A percentile compares a stretch with the other conserved stretches of the same genome.
Conservation (phyloP, 2,797 vertebrate genomes). For the Enteromius trimaculatus region DNA sequence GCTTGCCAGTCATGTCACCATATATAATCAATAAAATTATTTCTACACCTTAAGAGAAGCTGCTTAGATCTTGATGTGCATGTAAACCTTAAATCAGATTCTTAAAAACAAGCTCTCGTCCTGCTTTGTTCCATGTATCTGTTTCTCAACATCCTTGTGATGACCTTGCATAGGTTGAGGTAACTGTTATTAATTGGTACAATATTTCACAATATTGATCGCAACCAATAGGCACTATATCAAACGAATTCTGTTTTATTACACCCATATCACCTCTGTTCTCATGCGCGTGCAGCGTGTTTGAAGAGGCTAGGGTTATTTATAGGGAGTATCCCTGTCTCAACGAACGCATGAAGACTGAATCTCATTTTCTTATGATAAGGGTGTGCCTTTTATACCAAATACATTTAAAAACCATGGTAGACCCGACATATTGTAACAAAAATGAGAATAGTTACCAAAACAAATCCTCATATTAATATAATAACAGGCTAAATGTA, state of each 20-base stretch:
- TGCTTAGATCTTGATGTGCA: neutral
- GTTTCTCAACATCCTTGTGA: conserved; percentile 58
- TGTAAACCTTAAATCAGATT: neutral
- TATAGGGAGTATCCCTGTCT: conserved; percentile 56
- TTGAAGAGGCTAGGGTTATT: conserved; percentile 48
- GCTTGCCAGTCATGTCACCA: conserved; percentile 41
- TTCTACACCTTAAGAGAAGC: neutral
- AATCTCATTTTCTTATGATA: conserved; percentile 28
- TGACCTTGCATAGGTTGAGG: conserved; percentile 60
- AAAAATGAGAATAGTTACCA: neutral
- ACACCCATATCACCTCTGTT: neutral
- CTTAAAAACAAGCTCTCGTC: neutral
- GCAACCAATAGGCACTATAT: conserved; percentile 8
- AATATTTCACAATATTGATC: conserved; percentile 46
- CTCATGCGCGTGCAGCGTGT: conserved; percentile 1
- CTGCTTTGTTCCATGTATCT: neutral
- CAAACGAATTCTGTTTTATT: conserved; percentile 23
- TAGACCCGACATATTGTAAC: neutral
- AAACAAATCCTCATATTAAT: neutral
- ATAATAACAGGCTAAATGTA: neutral
- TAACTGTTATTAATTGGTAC: conserved; percentile 31
- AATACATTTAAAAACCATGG: neutral
- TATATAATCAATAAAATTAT: neutral
- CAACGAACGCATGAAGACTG: conserved; percentile 9
- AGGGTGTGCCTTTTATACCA: neutral